These are phyloP conservation scores for Chaitophorus viminalis DNA, from an alignment of 2,888 invertebrate genomes.

Conservation along the genomic window DNA sequence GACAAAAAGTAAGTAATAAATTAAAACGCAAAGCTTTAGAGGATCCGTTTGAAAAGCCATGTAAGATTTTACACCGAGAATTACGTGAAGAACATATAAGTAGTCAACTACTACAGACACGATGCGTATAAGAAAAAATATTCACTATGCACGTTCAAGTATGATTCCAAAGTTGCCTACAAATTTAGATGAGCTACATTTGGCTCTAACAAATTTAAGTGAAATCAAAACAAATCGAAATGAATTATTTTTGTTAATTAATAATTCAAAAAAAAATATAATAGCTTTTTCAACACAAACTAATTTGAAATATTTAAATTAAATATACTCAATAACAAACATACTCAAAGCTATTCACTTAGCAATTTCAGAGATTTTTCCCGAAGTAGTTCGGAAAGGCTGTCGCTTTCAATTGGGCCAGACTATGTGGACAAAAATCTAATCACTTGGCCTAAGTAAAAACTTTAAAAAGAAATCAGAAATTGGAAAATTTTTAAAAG, in stretches of 20 bases:
- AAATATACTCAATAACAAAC: too few species aligned
- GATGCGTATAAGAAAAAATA: background rate
- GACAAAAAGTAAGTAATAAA: too few species aligned
- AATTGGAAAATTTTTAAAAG: too few species aligned
- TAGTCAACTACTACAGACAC: background rate
- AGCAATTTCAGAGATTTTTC: too few species aligned
- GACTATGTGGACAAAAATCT: too few species aligned
- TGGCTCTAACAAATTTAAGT: background rate
- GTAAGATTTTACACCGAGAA: background rate
- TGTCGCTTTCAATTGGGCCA: too few species aligned
- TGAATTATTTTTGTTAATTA: background rate
- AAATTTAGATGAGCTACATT: background rate
- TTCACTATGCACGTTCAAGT: too few species aligned
- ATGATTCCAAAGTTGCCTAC: slow-evolving; percentile 15
- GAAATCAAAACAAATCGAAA: background rate
- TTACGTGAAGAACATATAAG: background rate
- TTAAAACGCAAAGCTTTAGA: background rate
- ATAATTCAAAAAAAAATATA: slow-evolving; percentile 1
- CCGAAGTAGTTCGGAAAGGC: too few species aligned
- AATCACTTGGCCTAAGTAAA: too few species aligned
- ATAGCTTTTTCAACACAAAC: background rate
- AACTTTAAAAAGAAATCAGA: too few species aligned
- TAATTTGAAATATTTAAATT: too few species aligned
- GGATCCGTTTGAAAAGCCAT: background rate
- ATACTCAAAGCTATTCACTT: too few species aligned